phyloP scores from a whole-genome alignment of 2,113 vertebrate genomes.

The Okapia johnstoni region DNA sequence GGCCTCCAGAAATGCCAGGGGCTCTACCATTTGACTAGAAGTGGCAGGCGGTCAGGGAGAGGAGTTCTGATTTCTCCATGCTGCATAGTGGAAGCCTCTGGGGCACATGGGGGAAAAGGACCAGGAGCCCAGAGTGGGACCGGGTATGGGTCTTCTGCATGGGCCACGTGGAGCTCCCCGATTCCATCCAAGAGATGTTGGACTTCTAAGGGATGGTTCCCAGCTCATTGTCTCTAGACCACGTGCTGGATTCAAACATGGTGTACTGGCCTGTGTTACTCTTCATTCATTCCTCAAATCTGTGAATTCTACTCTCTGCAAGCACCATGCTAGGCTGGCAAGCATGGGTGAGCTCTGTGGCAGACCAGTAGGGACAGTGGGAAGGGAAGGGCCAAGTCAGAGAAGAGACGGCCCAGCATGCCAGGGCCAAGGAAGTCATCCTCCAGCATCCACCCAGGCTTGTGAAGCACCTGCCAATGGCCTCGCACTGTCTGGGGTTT shows the following conservation, averaged over 20 bases:
- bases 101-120: not conserved
- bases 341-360: not conserved
- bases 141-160: not conserved
- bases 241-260: fast-evolving
- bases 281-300: not conserved
- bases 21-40: fast-evolving
- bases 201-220: not conserved
- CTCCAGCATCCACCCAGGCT: not conserved
- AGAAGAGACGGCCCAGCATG: fast-evolving
- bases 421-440: not conserved
- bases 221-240: not conserved
- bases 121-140: not conserved
- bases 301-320: not conserved
- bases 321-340: not conserved
- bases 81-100: not conserved
- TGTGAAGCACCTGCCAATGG: not conserved
- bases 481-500: fast-evolving
- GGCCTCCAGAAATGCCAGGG: fast-evolving
- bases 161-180: not conserved
- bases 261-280: not conserved
- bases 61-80: fast-evolving
- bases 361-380: not conserved
- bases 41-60: not conserved
- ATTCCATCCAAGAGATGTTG: not conserved
- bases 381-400: not conserved